Evolutionary conservation across 2,113 vertebrate species (phyloP).

Genomic region (Antigone vipio): DNA sequence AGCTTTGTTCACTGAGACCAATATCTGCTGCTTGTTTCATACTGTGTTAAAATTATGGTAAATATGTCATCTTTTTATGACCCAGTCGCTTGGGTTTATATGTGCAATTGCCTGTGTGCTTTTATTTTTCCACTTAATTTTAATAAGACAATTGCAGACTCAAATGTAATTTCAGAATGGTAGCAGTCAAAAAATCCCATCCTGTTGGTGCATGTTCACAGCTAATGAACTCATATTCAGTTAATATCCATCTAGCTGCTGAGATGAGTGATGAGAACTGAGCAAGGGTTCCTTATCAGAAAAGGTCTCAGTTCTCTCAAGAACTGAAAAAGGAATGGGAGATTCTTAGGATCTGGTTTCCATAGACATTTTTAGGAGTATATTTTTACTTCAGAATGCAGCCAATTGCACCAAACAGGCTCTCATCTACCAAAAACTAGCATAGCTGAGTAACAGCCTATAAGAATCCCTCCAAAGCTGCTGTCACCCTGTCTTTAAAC

Average conservation of each 20-base stretch:
- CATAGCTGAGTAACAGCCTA: not conserved
- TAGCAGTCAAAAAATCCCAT: not conserved
- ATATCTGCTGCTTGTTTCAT: not conserved
- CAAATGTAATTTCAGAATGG: not conserved
- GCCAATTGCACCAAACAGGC: not conserved
- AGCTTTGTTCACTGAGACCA: not conserved
- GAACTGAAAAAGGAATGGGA: not conserved
- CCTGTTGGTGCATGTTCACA: not conserved
- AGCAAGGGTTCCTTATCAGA: not conserved
- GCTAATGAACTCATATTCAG: not conserved
- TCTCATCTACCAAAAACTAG: not conserved
- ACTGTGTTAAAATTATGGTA: not conserved
- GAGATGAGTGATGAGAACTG: not conserved
- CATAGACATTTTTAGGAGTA: not conserved
- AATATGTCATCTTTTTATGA: not conserved
- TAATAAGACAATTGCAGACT: not conserved
- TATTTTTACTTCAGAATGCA: not conserved
- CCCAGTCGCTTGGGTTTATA: not conserved
- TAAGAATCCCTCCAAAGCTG: not conserved
- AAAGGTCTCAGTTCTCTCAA: not conserved
- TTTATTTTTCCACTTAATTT: constrained; percentile 8
- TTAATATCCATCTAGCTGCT: not conserved
- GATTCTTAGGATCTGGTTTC: not conserved
- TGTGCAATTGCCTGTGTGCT: not conserved
- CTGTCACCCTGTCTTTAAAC: not conserved